These are phyloP conservation scores for Eudasyphora cyanicolor DNA, from an alignment of 2,888 invertebrate genomes.

Conservation along the genomic window DNA sequence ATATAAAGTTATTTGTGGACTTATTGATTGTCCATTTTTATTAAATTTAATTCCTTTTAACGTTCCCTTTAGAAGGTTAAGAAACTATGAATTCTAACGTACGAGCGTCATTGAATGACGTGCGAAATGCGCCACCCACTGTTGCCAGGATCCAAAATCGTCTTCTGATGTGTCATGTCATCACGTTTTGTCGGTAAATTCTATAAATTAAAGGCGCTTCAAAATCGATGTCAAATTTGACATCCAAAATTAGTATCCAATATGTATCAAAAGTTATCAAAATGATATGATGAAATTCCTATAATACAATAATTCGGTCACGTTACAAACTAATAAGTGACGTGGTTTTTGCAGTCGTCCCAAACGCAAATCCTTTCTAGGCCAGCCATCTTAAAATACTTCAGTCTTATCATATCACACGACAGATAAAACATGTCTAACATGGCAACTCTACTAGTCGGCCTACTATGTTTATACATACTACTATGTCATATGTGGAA, in stretches of 20 bases:
- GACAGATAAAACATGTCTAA: not conserved
- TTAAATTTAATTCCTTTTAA: too few species aligned
- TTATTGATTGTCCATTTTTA: too few species aligned
- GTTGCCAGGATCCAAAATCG: not conserved
- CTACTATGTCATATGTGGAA: not conserved
- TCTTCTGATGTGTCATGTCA: not conserved
- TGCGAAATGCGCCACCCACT: too few species aligned
- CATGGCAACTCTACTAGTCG: conserved; percentile 52
- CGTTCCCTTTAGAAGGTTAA: too few species aligned
- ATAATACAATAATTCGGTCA: conserved; percentile 4
- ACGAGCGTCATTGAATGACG: too few species aligned
- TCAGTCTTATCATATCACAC: conserved; percentile 26
- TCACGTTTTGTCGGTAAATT: not conserved
- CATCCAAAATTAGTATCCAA: not conserved
- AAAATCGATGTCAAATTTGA: not conserved
- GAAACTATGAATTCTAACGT: too few species aligned
- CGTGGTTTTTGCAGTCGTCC: conserved; percentile 34
- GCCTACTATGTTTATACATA: conserved; percentile 41
- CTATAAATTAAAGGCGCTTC: not conserved
- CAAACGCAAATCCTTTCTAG: conserved; percentile 39
- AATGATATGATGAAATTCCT: not conserved
- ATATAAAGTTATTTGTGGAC: too few species aligned
- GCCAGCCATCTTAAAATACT: conserved; percentile 32
- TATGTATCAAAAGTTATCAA: not conserved
- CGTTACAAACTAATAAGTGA: conserved; percentile 34